Base-by-base conservation (phyloP, 2,888 invertebrate species). In the Dione juno region DNA sequence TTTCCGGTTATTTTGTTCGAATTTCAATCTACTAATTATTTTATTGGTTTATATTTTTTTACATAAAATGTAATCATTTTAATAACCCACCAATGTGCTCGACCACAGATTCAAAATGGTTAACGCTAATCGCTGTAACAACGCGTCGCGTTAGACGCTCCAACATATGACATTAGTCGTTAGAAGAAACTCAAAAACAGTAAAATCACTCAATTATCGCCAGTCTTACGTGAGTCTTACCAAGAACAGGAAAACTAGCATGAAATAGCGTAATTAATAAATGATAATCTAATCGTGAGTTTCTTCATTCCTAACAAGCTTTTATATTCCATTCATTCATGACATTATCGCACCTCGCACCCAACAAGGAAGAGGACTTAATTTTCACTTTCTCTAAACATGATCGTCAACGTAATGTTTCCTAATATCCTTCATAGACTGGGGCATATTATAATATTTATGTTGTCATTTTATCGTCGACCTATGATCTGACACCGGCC, bases 321-420 rank as follows among this genome's bases (percentile, higher is more conserved):
- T 63, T 69, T 64, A 40, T 54, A 54, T 40, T 53, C 43, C 19
- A 63, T 53, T 45, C 53, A 64, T 57, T 13, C 40, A 40, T 16
- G 40, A 57, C 57, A 40, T 57, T 40, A 63, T 61, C 52, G 54
- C 63, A 63, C 63, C 35, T 63, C 7, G 63, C 45, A 63, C 50
- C 63, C 53, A 63, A 69, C 69, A 16, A 69, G 69, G 69, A 69
- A 72, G 59, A 69, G 54, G 65, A 74, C 75, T 77, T 80, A 78
- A 80, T 84, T 85, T 81, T 82, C 83, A 79, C 85, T 88, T 88
- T 88, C 85, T 82, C 83, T 76, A 72, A 78, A 78, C 81, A 80
- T 70, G 80, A 80, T 75, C 68, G 79, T 83, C 80, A 78, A 77
- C 76, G 68, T 74, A 73, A 71, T 74, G 76, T 78, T 78, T 81